Conservation (phyloP, 2,113 vertebrate genomes). For the Nannobrachium achirus region DNA sequence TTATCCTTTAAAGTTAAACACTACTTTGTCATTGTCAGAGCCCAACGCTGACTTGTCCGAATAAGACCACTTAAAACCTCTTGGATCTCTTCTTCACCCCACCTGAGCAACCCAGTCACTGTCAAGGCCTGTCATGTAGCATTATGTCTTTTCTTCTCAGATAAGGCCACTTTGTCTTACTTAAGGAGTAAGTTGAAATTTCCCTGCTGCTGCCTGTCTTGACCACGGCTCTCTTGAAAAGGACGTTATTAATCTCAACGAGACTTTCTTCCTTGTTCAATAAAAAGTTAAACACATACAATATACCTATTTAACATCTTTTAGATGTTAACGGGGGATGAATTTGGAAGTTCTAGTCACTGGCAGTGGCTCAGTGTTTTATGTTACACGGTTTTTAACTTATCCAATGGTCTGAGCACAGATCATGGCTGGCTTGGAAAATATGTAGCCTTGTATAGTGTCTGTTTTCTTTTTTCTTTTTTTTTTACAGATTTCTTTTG, state of each 20-base stretch:
- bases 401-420: not conserved
- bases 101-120: not conserved
- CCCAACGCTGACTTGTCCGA: not conserved
- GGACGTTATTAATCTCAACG: too few relatives aligned
- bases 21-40: not conserved
- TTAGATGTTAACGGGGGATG: too few relatives aligned
- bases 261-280: too few relatives aligned
- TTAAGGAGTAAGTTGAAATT: slow-evolving; percentile 4
- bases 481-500: too few relatives aligned
- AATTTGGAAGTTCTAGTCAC: too few relatives aligned
- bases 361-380: too few relatives aligned
- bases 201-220: not conserved
- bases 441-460: too few relatives aligned
- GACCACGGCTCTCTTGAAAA: too few relatives aligned
- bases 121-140: not conserved
- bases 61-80: not conserved
- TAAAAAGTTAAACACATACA: too few relatives aligned
- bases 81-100: not conserved
- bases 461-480: too few relatives aligned
- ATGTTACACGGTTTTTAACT: not conserved
- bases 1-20: not conserved
- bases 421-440: not conserved
- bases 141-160: not conserved
- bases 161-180: slow-evolving; percentile 9
- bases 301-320: too few relatives aligned